Evolutionary conservation across 37 sponge, comb jelly and placozoan genomes (phyloP), one percentile per base, ranked within the genome.

Genomic region (Chondrilla cf. caribensis): DNA sequence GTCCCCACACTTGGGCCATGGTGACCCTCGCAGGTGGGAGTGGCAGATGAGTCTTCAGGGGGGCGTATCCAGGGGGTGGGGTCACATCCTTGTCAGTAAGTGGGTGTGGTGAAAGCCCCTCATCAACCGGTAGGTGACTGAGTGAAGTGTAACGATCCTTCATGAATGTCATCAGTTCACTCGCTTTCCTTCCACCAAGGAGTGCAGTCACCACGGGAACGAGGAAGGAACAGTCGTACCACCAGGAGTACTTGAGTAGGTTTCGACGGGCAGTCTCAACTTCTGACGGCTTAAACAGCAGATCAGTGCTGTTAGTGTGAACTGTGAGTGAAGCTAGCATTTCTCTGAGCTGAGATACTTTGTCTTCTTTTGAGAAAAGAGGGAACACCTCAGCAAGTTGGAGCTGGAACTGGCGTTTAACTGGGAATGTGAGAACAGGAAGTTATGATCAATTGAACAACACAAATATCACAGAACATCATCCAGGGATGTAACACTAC

Each of bases 61-160:
- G 24, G 25, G 24, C 11, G 44, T 73, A 73, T 19, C 76, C 76
- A 8, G 76, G 76, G 76, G 43, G 76, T 25, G 76, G 76, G 76
- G 44, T 2, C 68, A 67, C 2, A n/a, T n/a, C n/a, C 70, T 28
- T 32, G 44, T 73, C 44, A 73, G 76, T 42, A 2, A 73, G 76
- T 39, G 76, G 76, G 2, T 37, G 38, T 2, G 38, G 44, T 3
- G 70, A 37, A 6, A 73, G 40, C 42, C 43, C 18, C 44, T 73
- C 43, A n/a, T n/a, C 64, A n/a, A 62, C 64, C 7, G 64, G 15
- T 5, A n/a, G 6, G 22, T 29, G 29, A n/a, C 29, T 15, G 15
- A 62, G 64, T 29, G 64, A 62, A n/a, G 64, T 19, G 64, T 6
- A 29, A n/a, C 8, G 25, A n/a, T 62, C 15, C 18, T 15, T 28